Percentiles rank a stretch among this genome's conserved stretches.
Conservation (phyloP, 1,140 invertebrate species). For the Papilio polyxenes region DNA sequence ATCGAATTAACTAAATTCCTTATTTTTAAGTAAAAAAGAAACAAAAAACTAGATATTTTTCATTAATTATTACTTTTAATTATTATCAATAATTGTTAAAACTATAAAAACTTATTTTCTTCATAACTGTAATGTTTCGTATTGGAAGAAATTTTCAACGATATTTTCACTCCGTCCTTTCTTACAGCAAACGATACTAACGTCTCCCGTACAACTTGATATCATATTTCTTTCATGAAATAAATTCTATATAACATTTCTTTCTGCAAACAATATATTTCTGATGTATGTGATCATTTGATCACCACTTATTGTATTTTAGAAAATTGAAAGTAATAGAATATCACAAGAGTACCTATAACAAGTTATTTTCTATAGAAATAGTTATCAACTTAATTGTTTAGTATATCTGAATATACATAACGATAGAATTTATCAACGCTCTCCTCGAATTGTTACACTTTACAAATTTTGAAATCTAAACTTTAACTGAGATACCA, state of each 20-base stretch:
- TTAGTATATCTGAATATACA: not conserved
- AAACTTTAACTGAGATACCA: too few species aligned
- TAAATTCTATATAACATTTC: conserved; percentile 16
- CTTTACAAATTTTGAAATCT: too few species aligned
- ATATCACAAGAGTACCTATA: not conserved
- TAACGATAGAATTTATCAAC: not conserved
- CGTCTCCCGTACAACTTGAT: not conserved
- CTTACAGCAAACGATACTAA: not conserved
- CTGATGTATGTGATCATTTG: conserved; percentile 1
- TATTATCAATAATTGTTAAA: too few species aligned
- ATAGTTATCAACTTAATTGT: not conserved
- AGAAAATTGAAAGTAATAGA: not conserved
- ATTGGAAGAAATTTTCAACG: not conserved
- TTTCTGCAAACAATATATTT: not conserved
- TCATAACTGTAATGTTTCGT: not conserved
- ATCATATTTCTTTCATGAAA: conserved; percentile 1
- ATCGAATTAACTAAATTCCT: too few species aligned
- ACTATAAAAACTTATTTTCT: not conserved
- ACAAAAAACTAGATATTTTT: too few species aligned
- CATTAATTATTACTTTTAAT: too few species aligned
- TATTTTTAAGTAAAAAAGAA: too few species aligned
- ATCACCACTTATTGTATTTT: not conserved
- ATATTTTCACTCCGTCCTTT: not conserved
- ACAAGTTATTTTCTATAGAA: not conserved
- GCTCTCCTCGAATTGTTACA: too few species aligned